Evolutionary conservation across 1,140 invertebrate species (phyloP).

Genomic region (Trichoplusia ni): DNA sequence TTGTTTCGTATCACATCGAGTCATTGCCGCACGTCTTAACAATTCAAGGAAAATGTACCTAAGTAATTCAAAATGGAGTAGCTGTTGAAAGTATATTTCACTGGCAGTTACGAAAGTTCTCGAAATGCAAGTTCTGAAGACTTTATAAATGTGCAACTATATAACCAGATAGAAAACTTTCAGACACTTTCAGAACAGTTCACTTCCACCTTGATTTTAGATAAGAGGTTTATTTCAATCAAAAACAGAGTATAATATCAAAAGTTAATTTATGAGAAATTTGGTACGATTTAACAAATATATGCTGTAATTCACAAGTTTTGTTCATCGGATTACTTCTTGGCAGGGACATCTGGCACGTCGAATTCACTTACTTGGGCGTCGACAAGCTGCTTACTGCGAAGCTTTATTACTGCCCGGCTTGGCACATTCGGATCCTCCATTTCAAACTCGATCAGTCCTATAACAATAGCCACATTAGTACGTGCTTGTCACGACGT

Average conservation of each 20-base stretch:
- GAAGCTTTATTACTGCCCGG: conserved; percentile 65
- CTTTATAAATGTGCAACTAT: too few species aligned
- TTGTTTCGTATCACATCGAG: too few species aligned
- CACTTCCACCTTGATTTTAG: too few species aligned
- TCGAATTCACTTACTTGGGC: conserved; percentile 76
- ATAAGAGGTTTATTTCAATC: not conserved
- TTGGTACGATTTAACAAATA: not conserved
- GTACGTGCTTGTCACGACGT: too few species aligned
- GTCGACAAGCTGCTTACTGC: conserved; percentile 72
- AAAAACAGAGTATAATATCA: not conserved
- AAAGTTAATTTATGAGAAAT: not conserved
- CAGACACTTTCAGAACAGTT: too few species aligned
- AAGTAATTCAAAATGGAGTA: too few species aligned
- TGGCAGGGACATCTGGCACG: conserved; percentile 55
- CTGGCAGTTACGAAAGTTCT: too few species aligned
- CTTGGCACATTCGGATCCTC: conserved; percentile 73
- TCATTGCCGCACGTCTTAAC: too few species aligned
- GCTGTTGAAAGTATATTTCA: too few species aligned
- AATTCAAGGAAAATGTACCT: too few species aligned
- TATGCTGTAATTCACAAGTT: not conserved
- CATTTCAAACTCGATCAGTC: conserved; percentile 75
- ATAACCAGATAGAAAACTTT: too few species aligned
- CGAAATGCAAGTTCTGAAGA: too few species aligned
- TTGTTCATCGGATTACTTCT: conserved; percentile 45
- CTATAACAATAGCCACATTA: conserved; percentile 38